Evolutionary conservation across 2,113 vertebrate species (phyloP).

Genomic region (Aegotheles bennettii): DNA sequence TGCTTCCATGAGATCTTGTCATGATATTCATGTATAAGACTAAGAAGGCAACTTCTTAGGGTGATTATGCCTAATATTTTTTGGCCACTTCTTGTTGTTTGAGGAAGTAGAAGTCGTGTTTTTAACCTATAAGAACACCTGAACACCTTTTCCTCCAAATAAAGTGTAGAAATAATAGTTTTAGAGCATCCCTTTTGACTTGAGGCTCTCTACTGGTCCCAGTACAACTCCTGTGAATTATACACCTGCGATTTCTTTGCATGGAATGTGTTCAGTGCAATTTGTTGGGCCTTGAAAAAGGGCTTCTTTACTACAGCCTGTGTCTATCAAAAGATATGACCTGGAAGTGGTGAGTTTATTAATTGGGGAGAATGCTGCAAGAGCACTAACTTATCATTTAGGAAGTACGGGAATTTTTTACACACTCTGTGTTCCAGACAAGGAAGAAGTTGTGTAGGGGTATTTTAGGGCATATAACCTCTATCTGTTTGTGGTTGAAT

Average conservation of each 20-base stretch:
- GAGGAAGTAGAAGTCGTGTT: not conserved
- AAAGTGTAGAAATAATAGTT: not conserved
- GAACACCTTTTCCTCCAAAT: not conserved
- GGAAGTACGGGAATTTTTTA: not conserved
- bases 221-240: not conserved
- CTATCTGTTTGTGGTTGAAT: not conserved
- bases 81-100: not conserved
- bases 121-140: not conserved
- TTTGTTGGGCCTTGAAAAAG: not conserved
- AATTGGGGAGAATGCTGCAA: not conserved
- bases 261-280: not conserved
- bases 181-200: not conserved
- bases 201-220: not conserved
- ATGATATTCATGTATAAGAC: not conserved
- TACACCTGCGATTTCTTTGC: not conserved
- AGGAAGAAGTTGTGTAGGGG: not conserved
- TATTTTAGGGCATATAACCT: not conserved
- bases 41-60: not conserved
- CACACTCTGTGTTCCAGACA: not conserved
- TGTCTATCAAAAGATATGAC: not conserved
- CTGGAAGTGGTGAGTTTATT: not conserved
- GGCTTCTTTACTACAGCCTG: not conserved
- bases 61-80: not conserved
- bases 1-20: not conserved
- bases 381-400: not conserved